Base-by-base conservation (phyloP, 2,113 vertebrate species). In the Phalacrocorax pelagicus region DNA sequence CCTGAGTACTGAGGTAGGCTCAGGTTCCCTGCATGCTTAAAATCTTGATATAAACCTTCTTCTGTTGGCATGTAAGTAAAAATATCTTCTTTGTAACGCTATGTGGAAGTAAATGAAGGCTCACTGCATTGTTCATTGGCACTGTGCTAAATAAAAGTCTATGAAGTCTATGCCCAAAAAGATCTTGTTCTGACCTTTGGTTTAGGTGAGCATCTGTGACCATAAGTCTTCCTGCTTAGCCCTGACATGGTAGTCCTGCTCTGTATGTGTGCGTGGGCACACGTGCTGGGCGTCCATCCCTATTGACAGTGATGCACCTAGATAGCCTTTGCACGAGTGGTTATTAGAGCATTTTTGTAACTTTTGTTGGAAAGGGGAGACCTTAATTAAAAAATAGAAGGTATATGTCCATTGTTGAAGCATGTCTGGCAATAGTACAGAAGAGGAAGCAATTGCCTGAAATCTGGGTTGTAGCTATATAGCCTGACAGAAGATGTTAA, bases 291-390 rank as follows among this genome's bases (percentile, higher is more conserved):
- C 52, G 63, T 13, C 51, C 58, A 22, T 0, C 34, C 10, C 2
- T 7, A 1, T 5, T 15, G 32, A 57, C 29, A 23, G 0, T 2
- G 40, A 13, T 9, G 32, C 36, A n/a, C 69, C 5, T 5, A 18
- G 16, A 18, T 7, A 46, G 38, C 12, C 21, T 62, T 62, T 34
- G 32, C 61, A 38, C 49, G n/a, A 20, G 49, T 40, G 34, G 16
- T n/a, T 46, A 32, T 34, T 46, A 40, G 29, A 58, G 32, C n/a
- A 10, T 16, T 36, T 40, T 44, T 57, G 29, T 63, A 75, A 23
- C 16, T 51, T 61, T 24, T 42, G 15, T 40, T 81, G 71, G 52
- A 54, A 59, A 49, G 26, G 49, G 42, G n/a, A 74, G 51, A 29
- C 46, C 63, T 51, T 67, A 2, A 30, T 63, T 40, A 38, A 44